Conservation (phyloP, 1,140 invertebrate species). For the Euwallacea fornicatus region DNA sequence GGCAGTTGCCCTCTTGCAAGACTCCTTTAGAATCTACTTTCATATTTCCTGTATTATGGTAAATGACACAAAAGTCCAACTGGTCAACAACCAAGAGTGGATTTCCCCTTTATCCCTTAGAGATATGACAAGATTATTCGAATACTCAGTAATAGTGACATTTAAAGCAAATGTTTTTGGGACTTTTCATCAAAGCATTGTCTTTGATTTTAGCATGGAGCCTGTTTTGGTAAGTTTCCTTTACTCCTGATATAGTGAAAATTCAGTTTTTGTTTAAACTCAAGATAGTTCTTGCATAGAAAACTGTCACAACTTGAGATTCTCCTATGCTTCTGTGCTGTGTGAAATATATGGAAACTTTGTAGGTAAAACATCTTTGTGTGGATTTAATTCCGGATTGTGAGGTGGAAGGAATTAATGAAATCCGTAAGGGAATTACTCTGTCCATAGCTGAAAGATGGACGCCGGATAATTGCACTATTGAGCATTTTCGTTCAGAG, state of each 20-base stretch:
- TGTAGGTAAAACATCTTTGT: conserved; percentile 64
- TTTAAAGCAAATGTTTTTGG: conserved; percentile 78
- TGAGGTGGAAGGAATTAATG: conserved; percentile 70
- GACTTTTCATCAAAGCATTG: conserved; percentile 77
- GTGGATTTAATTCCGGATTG: conserved; percentile 74
- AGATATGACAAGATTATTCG: conserved; percentile 41
- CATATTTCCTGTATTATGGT: conserved; percentile 50
- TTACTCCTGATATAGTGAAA: too few species aligned
- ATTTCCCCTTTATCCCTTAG: conserved; percentile 42
- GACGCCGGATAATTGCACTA: conserved; percentile 57
- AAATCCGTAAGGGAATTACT: conserved; percentile 65
- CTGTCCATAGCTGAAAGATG: conserved; percentile 60
- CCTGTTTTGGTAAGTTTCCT: conserved; percentile 62
- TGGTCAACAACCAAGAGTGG: conserved; percentile 65
- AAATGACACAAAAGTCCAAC: conserved; percentile 45
- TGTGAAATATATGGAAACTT: background rate
- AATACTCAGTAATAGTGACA: conserved; percentile 67
- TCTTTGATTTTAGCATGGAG: conserved; percentile 76
- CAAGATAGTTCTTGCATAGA: too few species aligned
- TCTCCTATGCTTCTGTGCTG: background rate
- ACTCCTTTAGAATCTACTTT: conserved; percentile 74
- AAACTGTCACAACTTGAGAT: too few species aligned
- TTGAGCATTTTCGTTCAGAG: conserved; percentile 61
- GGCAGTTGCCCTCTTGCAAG: conserved; percentile 71
- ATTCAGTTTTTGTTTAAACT: background rate